Evolutionary conservation across 2,113 vertebrate genomes (phyloP), one percentile per base, ranked within the genome.

Genomic region (Osmerus eperlanus): DNA sequence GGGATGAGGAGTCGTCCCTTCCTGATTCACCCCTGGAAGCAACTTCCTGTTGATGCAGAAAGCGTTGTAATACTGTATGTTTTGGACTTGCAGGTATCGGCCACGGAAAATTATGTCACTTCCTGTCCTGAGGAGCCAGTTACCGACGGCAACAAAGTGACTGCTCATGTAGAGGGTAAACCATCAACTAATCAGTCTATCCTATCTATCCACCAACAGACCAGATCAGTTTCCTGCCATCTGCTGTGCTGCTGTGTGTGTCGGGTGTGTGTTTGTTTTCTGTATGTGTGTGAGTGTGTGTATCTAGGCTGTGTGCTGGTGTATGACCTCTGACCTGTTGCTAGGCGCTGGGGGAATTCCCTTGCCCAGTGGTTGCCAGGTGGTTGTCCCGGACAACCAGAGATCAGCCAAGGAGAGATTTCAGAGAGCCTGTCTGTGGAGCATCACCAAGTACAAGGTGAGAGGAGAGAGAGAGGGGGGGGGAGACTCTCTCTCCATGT

Each of bases 361-460:
- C 66, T 71, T 32, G 32, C 52, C 59, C 9, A 23, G n/a, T 23
- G 21, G 36, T 5, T 73, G 54, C 15, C 6, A 79, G 0, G 72
- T 86, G 41, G 85, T 90, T 1, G 13, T 87, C 19, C 73, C 74
- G 1, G 72, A 71, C 55, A 78, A 67, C 73, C 51, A 64, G 80
- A 81, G 53, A 28, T 15, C 58, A 0, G 94, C 95, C 0, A 92
- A 91, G 36, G 95, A 96, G 87, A 95, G 94, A 86, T 92, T 98
- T 36, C 32, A 36, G 32, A 36, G 6, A 0, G 94, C 96, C 79
- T 93, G 94, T 83, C 95, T 93, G 65, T 98, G 96, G 96, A 94
- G 95, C 72, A 92, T 96, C 87, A 94, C 92, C 84, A 94, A 93
- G 0, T 96, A 95, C 61, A 96, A 96, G 92, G 96, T 97, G 74